Evolutionary conservation across 2,113 vertebrate species (phyloP), one percentile per base, ranked within the genome.

Genomic region (Chaetodon auriga): DNA sequence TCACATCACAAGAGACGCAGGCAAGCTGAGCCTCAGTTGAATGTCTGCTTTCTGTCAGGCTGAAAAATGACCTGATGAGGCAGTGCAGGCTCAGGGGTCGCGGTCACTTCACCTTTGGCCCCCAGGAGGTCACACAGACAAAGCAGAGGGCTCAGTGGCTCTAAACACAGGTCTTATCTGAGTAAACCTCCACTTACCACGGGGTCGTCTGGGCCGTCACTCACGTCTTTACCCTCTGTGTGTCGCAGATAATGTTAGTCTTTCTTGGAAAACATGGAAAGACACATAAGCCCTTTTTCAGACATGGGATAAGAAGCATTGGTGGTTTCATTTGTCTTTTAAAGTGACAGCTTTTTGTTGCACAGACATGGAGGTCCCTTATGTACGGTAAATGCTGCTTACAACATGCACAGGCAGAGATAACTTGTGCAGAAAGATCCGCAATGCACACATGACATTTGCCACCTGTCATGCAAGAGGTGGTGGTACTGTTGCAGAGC

Each of bases 71-170:
- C 5, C 48, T 2, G 9, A 54, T 53, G 51, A 77, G 60, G 38
- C 51, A 35, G 53, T 12, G 35, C 64, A 54, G 71, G 77, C 71
- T 76, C 41, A 54, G 11, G 12, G 68, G 64, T 87, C 62, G 25
- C 60, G 71, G 66, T 74, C 57, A 64, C 79, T 84, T 90, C 68
- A 88, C 75, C 60, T 76, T 66, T 69, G 38, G 53, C 53, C 61
- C 45, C 18, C 36, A 25, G 70, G 75, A 70, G 72, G 60, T 78
- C 69, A 76, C 5, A 3, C 15, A 75, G 83, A 85, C 78, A 87
- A 87, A 84, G 41, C 21, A 4, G 55, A 68, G n/a, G 63, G 35
- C 66, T 80, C 60, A 46, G 7, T 16, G 16, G 14, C 83, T 80
- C n/a, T 72, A 48, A 91, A 0, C 21, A 14, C 57, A 38, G 73